phyloP scores from a whole-genome alignment of 2,113 vertebrate genomes.

The Strix uralensis region DNA sequence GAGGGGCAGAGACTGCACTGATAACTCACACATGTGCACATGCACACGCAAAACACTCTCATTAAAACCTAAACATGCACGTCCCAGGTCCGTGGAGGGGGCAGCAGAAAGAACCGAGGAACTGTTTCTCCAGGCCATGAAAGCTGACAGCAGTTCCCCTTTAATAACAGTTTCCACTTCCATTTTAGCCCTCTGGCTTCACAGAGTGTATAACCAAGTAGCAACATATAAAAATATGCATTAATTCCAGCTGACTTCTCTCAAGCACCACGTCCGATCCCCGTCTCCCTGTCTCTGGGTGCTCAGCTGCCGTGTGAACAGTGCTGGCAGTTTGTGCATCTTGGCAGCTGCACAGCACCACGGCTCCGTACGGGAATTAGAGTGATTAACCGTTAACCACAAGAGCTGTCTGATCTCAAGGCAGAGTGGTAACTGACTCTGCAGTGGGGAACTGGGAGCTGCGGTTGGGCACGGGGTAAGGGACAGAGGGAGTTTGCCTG shows the following conservation, averaged over 20 bases:
- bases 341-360: neutral
- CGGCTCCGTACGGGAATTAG: neutral
- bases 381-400: neutral
- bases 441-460: neutral
- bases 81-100: neutral
- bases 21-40: neutral
- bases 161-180: conserved; percentile 15
- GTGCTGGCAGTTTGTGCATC: neutral
- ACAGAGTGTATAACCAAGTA: neutral
- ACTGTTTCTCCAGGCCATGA: neutral
- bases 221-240: neutral
- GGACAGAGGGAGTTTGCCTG: neutral
- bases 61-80: neutral
- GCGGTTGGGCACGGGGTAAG: accelerated
- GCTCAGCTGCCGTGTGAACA: neutral
- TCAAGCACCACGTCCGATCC: neutral
- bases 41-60: neutral
- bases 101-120: neutral
- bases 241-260: neutral
- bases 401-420: neutral
- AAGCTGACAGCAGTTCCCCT: neutral
- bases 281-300: neutral
- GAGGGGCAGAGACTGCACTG: neutral
- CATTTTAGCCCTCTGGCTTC: conserved; percentile 2
- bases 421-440: neutral